Evolutionary conservation across 2,888 invertebrate species (phyloP).

Genomic region (Melanostoma scalare): DNA sequence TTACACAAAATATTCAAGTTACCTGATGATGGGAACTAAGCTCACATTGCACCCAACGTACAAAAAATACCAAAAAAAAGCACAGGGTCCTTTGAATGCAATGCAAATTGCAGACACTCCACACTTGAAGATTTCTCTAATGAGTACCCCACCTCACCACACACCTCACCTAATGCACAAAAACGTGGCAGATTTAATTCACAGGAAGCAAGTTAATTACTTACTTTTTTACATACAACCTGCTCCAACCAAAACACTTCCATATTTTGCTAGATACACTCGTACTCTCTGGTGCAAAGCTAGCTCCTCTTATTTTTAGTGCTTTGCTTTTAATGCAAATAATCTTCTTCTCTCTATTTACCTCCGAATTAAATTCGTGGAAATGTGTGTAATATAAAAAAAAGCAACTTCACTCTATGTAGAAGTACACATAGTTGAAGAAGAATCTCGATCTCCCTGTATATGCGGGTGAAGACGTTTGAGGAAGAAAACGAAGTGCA

Average conservation of each 20-base stretch:
- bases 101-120: constrained; percentile 37
- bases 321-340: constrained; percentile 1
- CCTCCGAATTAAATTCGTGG: constrained; percentile 54
- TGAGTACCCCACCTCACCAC: constrained; percentile 21
- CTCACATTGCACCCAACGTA: too few species aligned
- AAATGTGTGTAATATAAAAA: constrained; percentile 36
- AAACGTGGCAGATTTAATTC: constrained; percentile 37
- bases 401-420: constrained; percentile 2
- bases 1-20: neutral
- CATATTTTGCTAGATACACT: neutral
- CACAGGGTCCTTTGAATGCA: constrained; percentile 24
- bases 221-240: constrained; percentile 12
- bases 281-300: neutral
- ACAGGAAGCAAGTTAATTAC: constrained; percentile 57
- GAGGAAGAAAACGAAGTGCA: constrained; percentile 23
- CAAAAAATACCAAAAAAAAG: constrained; percentile 9
- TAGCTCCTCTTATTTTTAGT: neutral
- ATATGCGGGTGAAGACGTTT: too few species aligned
- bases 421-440: neutral
- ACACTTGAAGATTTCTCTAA: constrained; percentile 42
- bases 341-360: constrained; percentile 52
- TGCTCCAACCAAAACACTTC: neutral
- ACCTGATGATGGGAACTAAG: neutral
- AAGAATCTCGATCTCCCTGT: neutral
- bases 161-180: neutral